Percentiles rank a stretch among this genome's conserved stretches.
phyloP scores from a whole-genome alignment of 2,113 vertebrate species.

The Miniopterus natalensis region DNA sequence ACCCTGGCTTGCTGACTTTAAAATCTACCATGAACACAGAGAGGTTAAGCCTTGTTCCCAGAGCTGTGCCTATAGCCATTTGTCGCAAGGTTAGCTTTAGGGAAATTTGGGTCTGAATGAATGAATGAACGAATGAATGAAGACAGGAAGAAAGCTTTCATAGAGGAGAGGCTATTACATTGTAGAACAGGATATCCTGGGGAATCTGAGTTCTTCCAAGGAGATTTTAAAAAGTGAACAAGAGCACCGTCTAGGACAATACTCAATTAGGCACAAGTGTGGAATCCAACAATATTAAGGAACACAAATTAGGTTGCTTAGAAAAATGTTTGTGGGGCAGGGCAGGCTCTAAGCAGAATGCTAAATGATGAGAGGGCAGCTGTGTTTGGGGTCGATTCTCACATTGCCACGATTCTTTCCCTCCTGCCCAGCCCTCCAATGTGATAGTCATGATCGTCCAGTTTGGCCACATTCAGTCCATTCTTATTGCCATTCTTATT shows the following conservation, averaged over 20 bases:
- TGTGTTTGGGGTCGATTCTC: background rate
- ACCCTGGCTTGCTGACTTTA: background rate
- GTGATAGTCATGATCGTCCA: background rate
- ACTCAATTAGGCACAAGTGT: background rate
- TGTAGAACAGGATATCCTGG: background rate
- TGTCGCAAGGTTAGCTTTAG: background rate
- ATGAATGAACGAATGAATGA: background rate
- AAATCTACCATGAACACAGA: background rate
- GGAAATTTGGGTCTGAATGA: background rate
- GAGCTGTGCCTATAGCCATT: background rate
- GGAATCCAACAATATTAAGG: background rate
- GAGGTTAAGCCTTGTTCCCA: background rate
- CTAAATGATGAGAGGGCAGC: background rate
- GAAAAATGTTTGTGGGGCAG: background rate
- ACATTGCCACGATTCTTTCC: fast-evolving
- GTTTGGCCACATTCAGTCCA: no score
- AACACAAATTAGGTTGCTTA: background rate
- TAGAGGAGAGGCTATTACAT: background rate
- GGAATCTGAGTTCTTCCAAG: background rate
- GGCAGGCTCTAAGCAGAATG: background rate
- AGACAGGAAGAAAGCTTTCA: background rate
- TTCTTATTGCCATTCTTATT: background rate
- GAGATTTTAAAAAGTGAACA: background rate
- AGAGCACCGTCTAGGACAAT: background rate
- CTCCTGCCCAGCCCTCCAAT: no score